phyloP scores from a whole-genome alignment of 2,888 invertebrate genomes.

The Carabus problematicus region DNA sequence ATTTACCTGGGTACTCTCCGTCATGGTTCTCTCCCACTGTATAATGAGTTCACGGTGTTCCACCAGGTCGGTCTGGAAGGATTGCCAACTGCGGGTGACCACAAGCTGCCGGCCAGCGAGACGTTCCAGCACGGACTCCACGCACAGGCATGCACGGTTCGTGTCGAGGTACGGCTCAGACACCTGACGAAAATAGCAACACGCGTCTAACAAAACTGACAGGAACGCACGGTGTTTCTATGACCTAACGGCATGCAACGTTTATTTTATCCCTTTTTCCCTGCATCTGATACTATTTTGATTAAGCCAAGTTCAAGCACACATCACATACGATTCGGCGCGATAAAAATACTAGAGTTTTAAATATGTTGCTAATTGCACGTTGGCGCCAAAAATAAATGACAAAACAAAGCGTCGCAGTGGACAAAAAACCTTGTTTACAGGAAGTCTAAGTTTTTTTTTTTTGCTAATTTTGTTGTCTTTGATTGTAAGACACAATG shows the following conservation, averaged over 20 bases:
- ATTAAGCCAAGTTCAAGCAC: conserved; percentile 16
- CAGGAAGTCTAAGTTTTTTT: too few relatives aligned
- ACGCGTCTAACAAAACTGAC: conserved; percentile 17
- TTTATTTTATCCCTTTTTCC: conserved; percentile 6
- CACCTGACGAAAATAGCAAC: conserved; percentile 59
- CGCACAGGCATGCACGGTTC: conserved; percentile 70
- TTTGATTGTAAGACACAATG: too few relatives aligned
- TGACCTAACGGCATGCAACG: not conserved
- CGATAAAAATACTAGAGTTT: too few relatives aligned
- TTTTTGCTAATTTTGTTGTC: too few relatives aligned
- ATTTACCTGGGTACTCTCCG: conserved; percentile 71
- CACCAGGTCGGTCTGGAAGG: conserved; percentile 71
- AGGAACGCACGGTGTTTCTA: conserved; percentile 27
- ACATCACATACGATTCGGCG: too few relatives aligned
- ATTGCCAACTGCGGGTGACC: conserved; percentile 74
- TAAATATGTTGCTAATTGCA: not conserved
- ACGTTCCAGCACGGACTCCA: conserved; percentile 72
- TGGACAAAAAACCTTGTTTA: too few relatives aligned
- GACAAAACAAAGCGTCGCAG: too few relatives aligned
- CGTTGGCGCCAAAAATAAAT: conserved; percentile 3
- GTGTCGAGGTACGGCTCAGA: conserved; percentile 74
- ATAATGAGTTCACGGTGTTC: conserved; percentile 64
- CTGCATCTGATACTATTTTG: conserved; percentile 16
- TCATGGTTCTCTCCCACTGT: conserved; percentile 64
- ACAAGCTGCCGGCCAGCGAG: conserved; percentile 70